A percentile compares a stretch with the other conserved stretches of the same genome.
Evolutionary conservation across 2,113 vertebrate species (phyloP).

Genomic region (Catharus fuscescens): DNA sequence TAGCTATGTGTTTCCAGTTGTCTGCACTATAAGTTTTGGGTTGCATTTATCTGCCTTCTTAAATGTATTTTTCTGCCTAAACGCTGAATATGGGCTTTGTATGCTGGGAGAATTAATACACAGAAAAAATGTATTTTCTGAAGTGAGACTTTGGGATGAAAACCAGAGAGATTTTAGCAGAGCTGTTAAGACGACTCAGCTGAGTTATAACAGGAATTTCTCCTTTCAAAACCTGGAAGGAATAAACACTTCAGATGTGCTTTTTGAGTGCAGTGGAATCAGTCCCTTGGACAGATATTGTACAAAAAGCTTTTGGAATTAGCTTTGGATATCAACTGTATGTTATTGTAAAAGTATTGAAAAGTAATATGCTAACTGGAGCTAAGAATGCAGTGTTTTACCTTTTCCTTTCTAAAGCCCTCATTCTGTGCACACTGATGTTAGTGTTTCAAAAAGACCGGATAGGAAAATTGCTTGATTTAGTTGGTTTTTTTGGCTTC

Average conservation of each 20-base stretch:
- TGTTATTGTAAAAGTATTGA: not conserved
- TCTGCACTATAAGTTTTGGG: not conserved
- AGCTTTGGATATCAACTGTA: not conserved
- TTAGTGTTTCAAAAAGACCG: not conserved
- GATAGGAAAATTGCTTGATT: not conserved
- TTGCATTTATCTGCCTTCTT: not conserved
- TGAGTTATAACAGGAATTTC: slow-evolving; percentile 31
- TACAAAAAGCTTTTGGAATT: not conserved
- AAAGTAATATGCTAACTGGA: not conserved
- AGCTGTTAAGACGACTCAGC: not conserved
- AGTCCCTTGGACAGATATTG: not conserved
- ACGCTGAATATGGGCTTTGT: not conserved
- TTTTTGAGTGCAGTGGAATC: not conserved
- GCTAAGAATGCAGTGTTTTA: not conserved
- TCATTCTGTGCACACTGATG: not conserved
- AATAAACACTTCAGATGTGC: not conserved
- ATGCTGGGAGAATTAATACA: not conserved
- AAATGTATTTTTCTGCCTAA: not conserved
- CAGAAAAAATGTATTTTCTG: not conserved
- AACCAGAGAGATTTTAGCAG: slow-evolving; percentile 22
- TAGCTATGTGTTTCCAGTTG: not conserved
- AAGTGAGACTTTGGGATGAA: not conserved
- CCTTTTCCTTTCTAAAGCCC: not conserved
- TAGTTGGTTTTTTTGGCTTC: not conserved
- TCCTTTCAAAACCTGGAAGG: slow-evolving; percentile 36